Conservation (phyloP, 2,797 vertebrate genomes). For the Danio tinwini region DNA sequence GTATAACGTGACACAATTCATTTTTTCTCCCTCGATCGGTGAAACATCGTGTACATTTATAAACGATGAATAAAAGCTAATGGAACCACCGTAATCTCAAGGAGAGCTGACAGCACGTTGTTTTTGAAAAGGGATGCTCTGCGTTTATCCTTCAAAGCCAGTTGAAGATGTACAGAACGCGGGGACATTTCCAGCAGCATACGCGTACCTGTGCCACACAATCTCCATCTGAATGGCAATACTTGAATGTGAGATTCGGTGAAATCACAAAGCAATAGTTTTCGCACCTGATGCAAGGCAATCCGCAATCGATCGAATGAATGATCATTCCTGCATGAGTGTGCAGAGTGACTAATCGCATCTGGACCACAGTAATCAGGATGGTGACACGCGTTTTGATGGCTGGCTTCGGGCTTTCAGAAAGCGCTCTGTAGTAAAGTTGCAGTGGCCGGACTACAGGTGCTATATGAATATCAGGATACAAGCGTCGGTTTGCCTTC, state of each 20-base stretch:
- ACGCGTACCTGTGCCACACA: background rate
- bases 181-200: slow-evolving; percentile 8
- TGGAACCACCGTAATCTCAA: slow-evolving; percentile 41
- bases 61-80: background rate
- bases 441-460: slow-evolving; percentile 68
- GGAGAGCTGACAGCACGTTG: slow-evolving; percentile 31
- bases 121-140: slow-evolving; percentile 32
- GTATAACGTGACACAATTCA: slow-evolving; percentile 39
- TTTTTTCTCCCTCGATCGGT: background rate
- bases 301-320: slow-evolving; percentile 21
- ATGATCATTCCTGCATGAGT: slow-evolving; percentile 13
- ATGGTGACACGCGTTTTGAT: slow-evolving; percentile 24
- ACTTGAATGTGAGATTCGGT: slow-evolving; percentile 9
- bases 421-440: slow-evolving; percentile 62
- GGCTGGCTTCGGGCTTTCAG: slow-evolving; percentile 24
- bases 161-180: slow-evolving; percentile 30
- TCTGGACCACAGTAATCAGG: slow-evolving; percentile 4
- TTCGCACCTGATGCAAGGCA: slow-evolving; percentile 22
- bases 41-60: slow-evolving; percentile 5
- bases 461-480: slow-evolving; percentile 81
- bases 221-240: slow-evolving; percentile 24
- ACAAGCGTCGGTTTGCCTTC: slow-evolving; percentile 76
- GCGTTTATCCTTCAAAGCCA: slow-evolving; percentile 34
- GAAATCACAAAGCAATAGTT: slow-evolving; percentile 25
- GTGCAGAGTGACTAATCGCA: slow-evolving; percentile 43